Evolutionary conservation across 1,140 invertebrate genomes (phyloP).

Genomic region (Adoxophyes honmai): DNA sequence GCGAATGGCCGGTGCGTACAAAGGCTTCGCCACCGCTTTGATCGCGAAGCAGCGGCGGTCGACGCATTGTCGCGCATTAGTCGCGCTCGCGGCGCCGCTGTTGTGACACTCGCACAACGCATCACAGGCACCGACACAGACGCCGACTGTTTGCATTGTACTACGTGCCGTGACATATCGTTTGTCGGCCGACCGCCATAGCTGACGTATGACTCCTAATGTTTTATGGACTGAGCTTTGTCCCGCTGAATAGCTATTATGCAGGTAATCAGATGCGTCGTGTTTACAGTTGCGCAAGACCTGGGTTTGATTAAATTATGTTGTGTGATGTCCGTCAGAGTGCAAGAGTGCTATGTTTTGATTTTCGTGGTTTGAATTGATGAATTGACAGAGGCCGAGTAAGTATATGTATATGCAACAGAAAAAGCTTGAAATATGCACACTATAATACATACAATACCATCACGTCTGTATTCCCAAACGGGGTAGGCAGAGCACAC

Average conservation of each 20-base stretch:
- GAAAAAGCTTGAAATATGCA: no score
- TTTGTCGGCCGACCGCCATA: slow-evolving; percentile 44
- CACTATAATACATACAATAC: no score
- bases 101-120: slow-evolving; percentile 51
- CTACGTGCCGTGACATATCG: slow-evolving; percentile 69
- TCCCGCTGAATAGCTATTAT: slow-evolving; percentile 33
- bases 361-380: no score
- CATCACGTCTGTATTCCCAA: no score
- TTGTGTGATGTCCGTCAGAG: no score
- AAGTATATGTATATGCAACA: no score
- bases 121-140: slow-evolving; percentile 58
- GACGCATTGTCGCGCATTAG: slow-evolving; percentile 55
- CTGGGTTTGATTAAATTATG: slow-evolving; percentile 19
- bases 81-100: slow-evolving; percentile 51
- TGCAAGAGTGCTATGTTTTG: no score
- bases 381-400: no score
- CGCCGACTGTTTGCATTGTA: slow-evolving; percentile 70
- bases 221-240: slow-evolving; percentile 52
- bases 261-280: slow-evolving; percentile 27
- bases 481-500: no score
- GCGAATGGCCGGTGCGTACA: slow-evolving; percentile 26
- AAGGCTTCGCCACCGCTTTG: slow-evolving; percentile 50
- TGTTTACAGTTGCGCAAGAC: slow-evolving; percentile 46
- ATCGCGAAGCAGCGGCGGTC: slow-evolving; percentile 24
- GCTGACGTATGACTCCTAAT: slow-evolving; percentile 33